Conservation (phyloP, 2,888 invertebrate genomes). For the Cancer borealis region DNA sequence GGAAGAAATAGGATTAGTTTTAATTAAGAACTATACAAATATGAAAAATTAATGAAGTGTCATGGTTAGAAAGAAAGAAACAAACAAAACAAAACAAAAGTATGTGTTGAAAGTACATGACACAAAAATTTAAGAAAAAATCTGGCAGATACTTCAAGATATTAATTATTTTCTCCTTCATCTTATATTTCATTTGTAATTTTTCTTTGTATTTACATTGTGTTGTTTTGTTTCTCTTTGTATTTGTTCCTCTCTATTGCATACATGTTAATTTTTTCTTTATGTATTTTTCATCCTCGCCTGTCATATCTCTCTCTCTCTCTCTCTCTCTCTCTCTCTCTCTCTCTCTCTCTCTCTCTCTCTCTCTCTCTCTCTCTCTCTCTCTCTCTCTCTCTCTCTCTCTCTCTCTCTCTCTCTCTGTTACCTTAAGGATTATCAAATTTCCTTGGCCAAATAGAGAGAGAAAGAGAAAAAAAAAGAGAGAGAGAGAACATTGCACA, state of each 20-base stretch:
- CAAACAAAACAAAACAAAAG: no score
- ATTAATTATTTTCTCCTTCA: background rate
- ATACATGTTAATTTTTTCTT: no score
- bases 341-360: slow-evolving; percentile 20
- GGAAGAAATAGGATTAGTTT: no score
- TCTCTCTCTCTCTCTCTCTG: background rate
- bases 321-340: slow-evolving; percentile 23
- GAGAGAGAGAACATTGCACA: background rate
- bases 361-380: slow-evolving; percentile 26
- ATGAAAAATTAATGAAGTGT: no score
- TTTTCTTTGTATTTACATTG: background rate
- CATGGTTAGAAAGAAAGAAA: no score
- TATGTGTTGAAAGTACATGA: no score
- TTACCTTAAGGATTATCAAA: background rate
- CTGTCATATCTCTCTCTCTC: background rate
- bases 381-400: slow-evolving; percentile 30
- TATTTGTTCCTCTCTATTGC: no score
- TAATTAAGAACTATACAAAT: no score
- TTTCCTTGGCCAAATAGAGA: background rate
- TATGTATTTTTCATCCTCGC: background rate
- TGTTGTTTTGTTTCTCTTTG: no score
- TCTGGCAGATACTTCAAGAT: background rate
- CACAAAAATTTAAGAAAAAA: background rate
- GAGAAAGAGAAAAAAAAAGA: background rate
- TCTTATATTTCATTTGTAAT: slow-evolving; percentile 9